phyloP scores from a whole-genome alignment of 1,140 invertebrate genomes.

The Ips nitidus region DNA sequence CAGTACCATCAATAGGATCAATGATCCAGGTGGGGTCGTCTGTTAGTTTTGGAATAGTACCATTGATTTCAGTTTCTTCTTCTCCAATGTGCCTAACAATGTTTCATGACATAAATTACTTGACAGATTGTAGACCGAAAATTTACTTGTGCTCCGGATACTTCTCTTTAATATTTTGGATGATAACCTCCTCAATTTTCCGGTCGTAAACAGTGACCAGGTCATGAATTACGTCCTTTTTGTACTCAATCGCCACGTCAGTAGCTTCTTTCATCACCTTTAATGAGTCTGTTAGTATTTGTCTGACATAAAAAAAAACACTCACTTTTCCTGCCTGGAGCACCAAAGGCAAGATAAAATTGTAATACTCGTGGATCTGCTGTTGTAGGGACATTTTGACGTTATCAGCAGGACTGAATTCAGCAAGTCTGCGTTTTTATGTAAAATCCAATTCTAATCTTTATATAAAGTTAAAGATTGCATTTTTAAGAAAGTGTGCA shows the following conservation, averaged over 20 bases:
- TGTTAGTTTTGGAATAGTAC: slow-evolving; percentile 63
- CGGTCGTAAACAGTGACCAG: slow-evolving; percentile 83
- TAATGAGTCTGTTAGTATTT: background rate
- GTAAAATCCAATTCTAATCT: too few species aligned
- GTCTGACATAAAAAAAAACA: background rate
- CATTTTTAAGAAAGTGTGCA: too few species aligned
- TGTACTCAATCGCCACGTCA: slow-evolving; percentile 44
- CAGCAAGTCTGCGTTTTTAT: too few species aligned
- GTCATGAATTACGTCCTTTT: slow-evolving; percentile 64
- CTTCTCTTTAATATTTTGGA: slow-evolving; percentile 61
- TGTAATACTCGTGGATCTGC: slow-evolving; percentile 58
- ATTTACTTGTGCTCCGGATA: slow-evolving; percentile 75
- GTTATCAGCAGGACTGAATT: too few species aligned
- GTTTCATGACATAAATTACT: too few species aligned
- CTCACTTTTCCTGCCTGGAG: slow-evolving; percentile 60
- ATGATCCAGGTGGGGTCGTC: slow-evolving; percentile 89
- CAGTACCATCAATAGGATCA: slow-evolving; percentile 76
- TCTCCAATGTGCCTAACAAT: slow-evolving; percentile 67
- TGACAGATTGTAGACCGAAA: too few species aligned
- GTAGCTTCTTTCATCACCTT: slow-evolving; percentile 22
- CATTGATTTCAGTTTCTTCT: slow-evolving; percentile 65
- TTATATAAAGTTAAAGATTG: too few species aligned
- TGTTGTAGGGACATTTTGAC: background rate
- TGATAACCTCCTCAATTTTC: slow-evolving; percentile 75
- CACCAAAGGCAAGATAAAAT: slow-evolving; percentile 59